Base-by-base conservation (phyloP, 2,113 vertebrate genomes). In the Helogale parvula region DNA sequence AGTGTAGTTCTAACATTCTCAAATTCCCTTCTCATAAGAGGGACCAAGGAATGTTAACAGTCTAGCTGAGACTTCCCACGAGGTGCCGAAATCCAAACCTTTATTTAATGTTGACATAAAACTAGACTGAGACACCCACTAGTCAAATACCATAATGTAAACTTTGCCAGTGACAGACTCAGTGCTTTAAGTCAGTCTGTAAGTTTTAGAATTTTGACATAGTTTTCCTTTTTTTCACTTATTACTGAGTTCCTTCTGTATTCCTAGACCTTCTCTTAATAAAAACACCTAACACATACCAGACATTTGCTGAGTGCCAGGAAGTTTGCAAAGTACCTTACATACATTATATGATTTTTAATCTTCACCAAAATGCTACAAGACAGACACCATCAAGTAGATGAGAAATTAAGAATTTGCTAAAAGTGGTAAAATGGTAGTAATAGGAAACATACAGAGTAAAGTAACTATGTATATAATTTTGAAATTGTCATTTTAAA, bases 121-220 rank as follows among this genome's bases (percentile, higher is more conserved):
- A 69, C 82, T 88, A 38, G 38, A 72, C 76, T 0, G 11, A 96
- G 84, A 97, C 88, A 95, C 66, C 84, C 91, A 88, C 88, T 94
- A 82, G 89, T 97, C 95, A 98, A 94, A 96, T 88, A 90, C 57
- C 8, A 17, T 88, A 71, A 97, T 60, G 71, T 91, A 88, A 94
- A 91, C 66, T 54, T 81, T 85, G 38, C 77, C 71, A 90, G 63
- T 31, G 69, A 54, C 86, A 52, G 47, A 45, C 17, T 92, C 52
- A 69, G 57, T 47, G 23, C 89, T 93, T 82, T 93, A 87, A 92
- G 69, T 86, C 90, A 80, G 80, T 57, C 93, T 80, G 68, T 95
- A 86, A 71, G 33, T 82, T 96, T 95, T 79, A 87, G 77, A 97
- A 76, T 91, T 54, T 7, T 76, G 72, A 92, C 84, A 92, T 63